Evolutionary conservation across 2,113 vertebrate genomes (phyloP).

Genomic region (Uria lomvia): DNA sequence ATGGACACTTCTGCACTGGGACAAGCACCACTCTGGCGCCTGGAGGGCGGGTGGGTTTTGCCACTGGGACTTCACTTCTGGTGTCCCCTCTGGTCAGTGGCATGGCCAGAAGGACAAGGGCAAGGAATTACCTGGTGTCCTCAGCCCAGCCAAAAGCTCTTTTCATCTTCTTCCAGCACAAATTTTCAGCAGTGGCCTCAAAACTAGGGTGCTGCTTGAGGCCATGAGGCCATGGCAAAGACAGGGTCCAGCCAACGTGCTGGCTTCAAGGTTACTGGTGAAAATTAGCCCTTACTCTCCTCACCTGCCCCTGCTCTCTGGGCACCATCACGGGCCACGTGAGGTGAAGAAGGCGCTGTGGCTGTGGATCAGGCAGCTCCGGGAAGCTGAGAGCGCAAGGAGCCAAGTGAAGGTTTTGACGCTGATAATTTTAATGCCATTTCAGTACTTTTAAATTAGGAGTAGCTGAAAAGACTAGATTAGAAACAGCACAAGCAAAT

Average conservation of each 20-base stretch:
- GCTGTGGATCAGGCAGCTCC: background rate
- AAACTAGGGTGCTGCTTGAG: background rate
- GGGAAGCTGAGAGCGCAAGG: fast-evolving
- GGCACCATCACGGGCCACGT: fast-evolving
- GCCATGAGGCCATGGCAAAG: background rate
- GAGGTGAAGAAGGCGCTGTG: background rate
- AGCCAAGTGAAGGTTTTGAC: background rate
- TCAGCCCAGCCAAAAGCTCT: background rate
- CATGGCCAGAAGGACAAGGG: fast-evolving
- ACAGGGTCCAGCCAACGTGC: background rate
- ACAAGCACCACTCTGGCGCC: fast-evolving
- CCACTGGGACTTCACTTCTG: background rate
- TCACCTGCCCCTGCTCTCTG: background rate
- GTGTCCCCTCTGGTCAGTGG: background rate
- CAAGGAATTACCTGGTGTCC: background rate
- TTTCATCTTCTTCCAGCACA: background rate
- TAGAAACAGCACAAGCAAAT: background rate
- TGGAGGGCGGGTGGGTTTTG: background rate
- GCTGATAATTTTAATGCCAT: background rate
- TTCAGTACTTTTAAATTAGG: background rate
- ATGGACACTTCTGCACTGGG: background rate
- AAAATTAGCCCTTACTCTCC: background rate
- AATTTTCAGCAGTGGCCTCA: background rate
- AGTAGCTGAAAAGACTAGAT: background rate
- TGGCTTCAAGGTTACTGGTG: background rate